These are phyloP conservation scores for Paracanthobrama guichenoti DNA, from an alignment of 2,113 vertebrate genomes.

Conservation along the genomic window DNA sequence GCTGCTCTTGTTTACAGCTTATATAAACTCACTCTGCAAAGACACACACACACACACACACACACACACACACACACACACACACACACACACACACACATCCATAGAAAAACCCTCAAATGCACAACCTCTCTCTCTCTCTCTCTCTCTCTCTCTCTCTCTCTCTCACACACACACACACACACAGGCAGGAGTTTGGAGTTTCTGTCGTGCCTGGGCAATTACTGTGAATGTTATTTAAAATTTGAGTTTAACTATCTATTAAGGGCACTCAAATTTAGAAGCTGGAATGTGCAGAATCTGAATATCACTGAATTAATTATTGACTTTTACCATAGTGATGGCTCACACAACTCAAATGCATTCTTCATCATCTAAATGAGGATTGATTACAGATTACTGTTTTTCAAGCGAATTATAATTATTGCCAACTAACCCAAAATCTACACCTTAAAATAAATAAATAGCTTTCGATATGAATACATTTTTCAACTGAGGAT, in stretches of 20 bases:
- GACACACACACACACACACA: constrained; percentile 9
- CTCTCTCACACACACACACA: neutral
- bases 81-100: neutral
- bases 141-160: neutral
- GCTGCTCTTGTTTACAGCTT: constrained; percentile 60
- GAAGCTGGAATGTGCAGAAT: neutral
- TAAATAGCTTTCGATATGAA: neutral
- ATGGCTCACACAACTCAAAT: neutral
- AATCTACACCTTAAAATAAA: neutral
- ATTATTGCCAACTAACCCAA: neutral
- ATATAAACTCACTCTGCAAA: constrained; percentile 56
- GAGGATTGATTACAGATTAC: no score
- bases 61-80: constrained; percentile 20
- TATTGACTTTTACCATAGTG: neutral
- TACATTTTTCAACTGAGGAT: no score
- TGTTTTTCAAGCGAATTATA: neutral
- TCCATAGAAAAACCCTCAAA: constrained; percentile 5
- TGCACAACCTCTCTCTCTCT: neutral
- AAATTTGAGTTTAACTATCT: neutral
- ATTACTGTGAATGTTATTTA: constrained; percentile 5
- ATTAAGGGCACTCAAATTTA: neutral
- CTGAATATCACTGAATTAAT: neutral
- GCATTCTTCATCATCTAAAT: no score
- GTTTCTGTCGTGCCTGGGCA: neutral
- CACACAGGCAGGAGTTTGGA: constrained; percentile 3